phyloP scores from a whole-genome alignment of 2,888 invertebrate species.

The Lucinisca nassula region DNA sequence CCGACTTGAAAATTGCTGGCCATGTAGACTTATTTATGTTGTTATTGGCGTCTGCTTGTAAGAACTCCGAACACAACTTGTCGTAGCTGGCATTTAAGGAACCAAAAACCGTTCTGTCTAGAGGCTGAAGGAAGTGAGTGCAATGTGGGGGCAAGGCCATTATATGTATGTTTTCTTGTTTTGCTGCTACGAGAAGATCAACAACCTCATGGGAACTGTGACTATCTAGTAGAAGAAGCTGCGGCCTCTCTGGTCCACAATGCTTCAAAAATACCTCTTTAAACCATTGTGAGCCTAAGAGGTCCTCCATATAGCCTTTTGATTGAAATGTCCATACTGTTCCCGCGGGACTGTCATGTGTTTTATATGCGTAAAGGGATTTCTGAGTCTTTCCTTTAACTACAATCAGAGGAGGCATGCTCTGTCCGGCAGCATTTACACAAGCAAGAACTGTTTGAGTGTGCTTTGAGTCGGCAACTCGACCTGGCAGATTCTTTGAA shows the following conservation, averaged over 20 bases:
- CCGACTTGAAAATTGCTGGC: not conserved
- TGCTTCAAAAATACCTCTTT: slow-evolving; percentile 1
- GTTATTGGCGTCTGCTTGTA: not conserved
- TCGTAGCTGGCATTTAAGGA: not conserved
- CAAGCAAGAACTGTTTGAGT: not conserved
- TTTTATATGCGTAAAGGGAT: not conserved
- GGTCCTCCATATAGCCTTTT: not conserved
- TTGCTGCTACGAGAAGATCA: not conserved
- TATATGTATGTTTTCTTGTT: not conserved
- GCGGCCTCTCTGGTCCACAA: not conserved
- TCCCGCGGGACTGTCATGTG: not conserved
- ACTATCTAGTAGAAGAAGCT: not conserved
- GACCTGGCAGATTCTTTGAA: not conserved
- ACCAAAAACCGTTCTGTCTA: not conserved
- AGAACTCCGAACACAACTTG: not conserved
- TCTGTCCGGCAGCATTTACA: not conserved
- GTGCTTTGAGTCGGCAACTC: not conserved
- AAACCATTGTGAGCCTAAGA: not conserved
- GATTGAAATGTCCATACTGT: not conserved
- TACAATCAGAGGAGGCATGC: not conserved
- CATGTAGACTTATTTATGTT: not conserved
- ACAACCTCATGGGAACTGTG: not conserved
- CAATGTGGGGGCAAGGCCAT: not conserved
- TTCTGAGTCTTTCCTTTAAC: not conserved
- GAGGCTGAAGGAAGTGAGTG: not conserved